Conservation (phyloP, 1,140 invertebrate species). For the Sipha flava region DNA sequence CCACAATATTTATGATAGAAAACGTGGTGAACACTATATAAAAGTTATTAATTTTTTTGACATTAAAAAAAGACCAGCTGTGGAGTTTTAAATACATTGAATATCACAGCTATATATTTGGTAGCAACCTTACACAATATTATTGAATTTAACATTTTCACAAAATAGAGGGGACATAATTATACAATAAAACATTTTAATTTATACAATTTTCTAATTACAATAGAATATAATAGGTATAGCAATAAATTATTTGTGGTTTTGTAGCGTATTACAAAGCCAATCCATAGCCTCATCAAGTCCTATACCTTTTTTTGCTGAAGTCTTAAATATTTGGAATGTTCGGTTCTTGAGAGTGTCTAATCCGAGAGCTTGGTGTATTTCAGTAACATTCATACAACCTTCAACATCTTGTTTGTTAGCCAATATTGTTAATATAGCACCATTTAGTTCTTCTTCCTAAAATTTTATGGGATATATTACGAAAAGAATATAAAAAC, state of each 20-base stretch:
- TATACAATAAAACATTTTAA: not conserved
- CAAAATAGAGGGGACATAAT: not conserved
- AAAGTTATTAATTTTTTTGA: not conserved
- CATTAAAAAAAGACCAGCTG: not conserved
- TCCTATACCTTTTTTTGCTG: constrained; percentile 96
- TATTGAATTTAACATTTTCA: not conserved
- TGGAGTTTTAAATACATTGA: not conserved
- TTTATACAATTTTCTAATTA: constrained; percentile 20
- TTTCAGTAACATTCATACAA: constrained; percentile 90
- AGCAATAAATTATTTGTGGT: constrained; percentile 60
- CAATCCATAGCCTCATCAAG: constrained; percentile 99
- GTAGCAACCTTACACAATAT: not conserved
- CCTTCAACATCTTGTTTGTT: constrained; percentile 99
- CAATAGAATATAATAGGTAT: not conserved
- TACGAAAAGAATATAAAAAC: not conserved
- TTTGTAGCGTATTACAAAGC: constrained; percentile 81
- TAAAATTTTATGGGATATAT: constrained; percentile 45
- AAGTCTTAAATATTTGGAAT: constrained; percentile 99
- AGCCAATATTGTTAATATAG: constrained; percentile 92
- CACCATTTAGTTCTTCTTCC: constrained; percentile 95
- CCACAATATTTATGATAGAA: not conserved
- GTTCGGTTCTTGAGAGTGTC: constrained; percentile 92
- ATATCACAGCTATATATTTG: not conserved
- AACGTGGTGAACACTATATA: not conserved
- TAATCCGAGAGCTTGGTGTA: constrained; percentile 90